Base-by-base conservation (phyloP, 92 coral and sea anemone species). In the Epizoanthus ramosus region DNA sequence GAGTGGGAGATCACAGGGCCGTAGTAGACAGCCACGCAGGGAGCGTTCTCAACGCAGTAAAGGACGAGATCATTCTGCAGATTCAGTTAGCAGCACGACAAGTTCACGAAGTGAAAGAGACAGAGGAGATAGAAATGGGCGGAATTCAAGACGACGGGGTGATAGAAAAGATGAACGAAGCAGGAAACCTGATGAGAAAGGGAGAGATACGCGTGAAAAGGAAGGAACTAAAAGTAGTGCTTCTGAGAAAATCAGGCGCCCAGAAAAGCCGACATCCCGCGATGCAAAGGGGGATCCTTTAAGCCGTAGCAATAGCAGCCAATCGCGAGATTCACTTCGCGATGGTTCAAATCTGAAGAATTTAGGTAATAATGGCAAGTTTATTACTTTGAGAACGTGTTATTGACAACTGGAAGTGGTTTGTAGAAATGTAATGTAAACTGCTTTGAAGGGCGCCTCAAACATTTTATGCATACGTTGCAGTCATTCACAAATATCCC, bases 1-100 rank as follows among this genome's bases (percentile, higher is more conserved):
- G 99, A 96, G 98, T 81, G 94, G 93, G 92, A 95, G 99, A 94
- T 87, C 92, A 85, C 98, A 92, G 95, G 99, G 98, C 93, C 98
- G 99, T 84, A 98, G 88, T 94, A 96, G 99, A 95, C 99, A 94
- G 85, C 81, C 92, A 88, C 98, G 99, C 93, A 96, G 95, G 84
- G 99, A 96, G 91, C 99, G 99, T 85, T 88, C 99, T 92, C 95
- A 90, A 88, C 98, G 95, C 73, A 95, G 67, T 67, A 94, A 92
- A 90, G 93, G 90, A 77, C 98, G 99, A 56, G 99, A 96, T 75
- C 89, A 91, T 80, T 96, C 99, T 70, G 94, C 92, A 85, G 99
- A 96, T 77, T 96, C 99, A 58, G 95, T 93, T 58, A 85, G 90
- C 75, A 96, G 97, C 79, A 84, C 93, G 31, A 85, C 89, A 74